phyloP scores from a whole-genome alignment of 2,797 vertebrate genomes.

The Streptopelia turtur region DNA sequence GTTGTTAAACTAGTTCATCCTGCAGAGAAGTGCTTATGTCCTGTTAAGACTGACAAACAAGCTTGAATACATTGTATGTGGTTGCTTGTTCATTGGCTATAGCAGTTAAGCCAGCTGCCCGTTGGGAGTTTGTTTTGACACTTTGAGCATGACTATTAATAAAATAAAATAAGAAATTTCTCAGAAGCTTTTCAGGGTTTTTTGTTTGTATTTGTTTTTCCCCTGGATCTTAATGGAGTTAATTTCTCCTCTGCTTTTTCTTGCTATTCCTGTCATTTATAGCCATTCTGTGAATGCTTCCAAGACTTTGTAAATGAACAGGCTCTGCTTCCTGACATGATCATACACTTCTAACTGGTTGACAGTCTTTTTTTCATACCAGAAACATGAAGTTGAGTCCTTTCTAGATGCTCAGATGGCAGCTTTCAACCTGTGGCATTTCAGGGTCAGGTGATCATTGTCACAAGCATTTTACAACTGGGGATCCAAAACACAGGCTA shows the following conservation, averaged over 20 bases:
- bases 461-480: background rate
- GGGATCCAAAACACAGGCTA: background rate
- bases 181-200: fast-evolving
- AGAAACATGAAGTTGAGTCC: background rate
- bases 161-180: background rate
- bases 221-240: background rate
- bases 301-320: background rate
- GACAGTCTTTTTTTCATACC: background rate
- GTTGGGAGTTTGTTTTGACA: background rate
- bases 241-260: background rate
- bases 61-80: background rate
- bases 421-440: background rate
- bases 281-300: background rate
- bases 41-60: background rate
- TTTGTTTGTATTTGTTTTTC: background rate
- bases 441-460: background rate
- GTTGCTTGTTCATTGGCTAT: background rate
- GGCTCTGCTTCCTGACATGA: background rate
- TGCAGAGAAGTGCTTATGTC: background rate
- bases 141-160: background rate
- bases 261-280: background rate
- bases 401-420: background rate
- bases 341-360: background rate
- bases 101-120: background rate
- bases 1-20: background rate